Percentiles rank a stretch among this genome's conserved stretches.
Conservation (phyloP, 2,113 vertebrate genomes). For the Mixornis gularis region DNA sequence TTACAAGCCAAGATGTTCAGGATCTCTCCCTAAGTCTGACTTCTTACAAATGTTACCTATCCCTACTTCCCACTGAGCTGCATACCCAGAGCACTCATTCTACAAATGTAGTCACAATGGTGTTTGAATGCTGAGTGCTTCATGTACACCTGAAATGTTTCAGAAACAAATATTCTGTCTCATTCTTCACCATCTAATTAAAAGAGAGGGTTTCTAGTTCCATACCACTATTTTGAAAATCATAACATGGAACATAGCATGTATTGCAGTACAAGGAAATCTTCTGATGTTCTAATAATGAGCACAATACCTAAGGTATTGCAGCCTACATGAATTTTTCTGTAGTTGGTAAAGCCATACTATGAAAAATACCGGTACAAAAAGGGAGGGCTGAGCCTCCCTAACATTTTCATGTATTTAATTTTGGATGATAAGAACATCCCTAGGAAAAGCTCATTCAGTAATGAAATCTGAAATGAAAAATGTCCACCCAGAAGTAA, state of each 20-base stretch:
- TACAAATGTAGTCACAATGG: not conserved
- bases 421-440: constrained; percentile 31
- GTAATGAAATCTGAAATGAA: constrained; percentile 40
- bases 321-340: not conserved
- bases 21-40: not conserved
- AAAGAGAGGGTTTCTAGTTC: not conserved
- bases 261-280: not conserved
- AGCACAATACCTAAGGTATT: not conserved
- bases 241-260: fast-evolving
- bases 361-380: not conserved
- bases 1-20: not conserved
- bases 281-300: not conserved
- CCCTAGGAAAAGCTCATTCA: constrained; percentile 25
- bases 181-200: not conserved
- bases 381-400: not conserved
- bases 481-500: constrained; percentile 48
- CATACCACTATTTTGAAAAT: not conserved
- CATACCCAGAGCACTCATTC: not conserved
- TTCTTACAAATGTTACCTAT: not conserved
- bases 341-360: not conserved
- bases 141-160: not conserved
- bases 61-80: not conserved
- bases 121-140: not conserved
- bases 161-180: not conserved
- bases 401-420: not conserved